Conservation (phyloP, 2,888 invertebrate genomes). For the Ectemnius cavifrons region DNA sequence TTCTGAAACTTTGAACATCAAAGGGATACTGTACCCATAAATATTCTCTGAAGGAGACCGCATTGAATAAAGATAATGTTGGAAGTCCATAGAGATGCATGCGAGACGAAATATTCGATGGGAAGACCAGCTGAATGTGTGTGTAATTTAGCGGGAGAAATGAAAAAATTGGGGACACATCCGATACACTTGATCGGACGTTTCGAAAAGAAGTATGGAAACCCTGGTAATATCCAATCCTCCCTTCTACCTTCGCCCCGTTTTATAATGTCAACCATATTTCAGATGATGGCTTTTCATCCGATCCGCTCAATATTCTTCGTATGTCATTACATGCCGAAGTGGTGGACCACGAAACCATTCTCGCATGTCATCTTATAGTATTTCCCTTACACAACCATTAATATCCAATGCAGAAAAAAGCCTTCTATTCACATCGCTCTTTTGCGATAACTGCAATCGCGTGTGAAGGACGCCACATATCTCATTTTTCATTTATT, state of each 20-base stretch:
- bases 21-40: too few species aligned
- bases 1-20: too few species aligned
- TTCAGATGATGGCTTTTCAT: conserved; percentile 30
- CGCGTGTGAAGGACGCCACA: not conserved
- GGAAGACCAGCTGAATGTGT: conserved; percentile 22
- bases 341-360: conserved; percentile 1
- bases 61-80: too few species aligned
- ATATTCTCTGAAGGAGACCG: too few species aligned
- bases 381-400: not conserved
- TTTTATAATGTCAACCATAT: conserved; percentile 46
- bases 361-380: not conserved
- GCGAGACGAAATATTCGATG: conserved; percentile 1
- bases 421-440: not conserved
- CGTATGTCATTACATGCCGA: conserved; percentile 16
- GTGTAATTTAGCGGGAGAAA: conserved; percentile 11
- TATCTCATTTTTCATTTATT: too few species aligned
- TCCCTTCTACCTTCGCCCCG: conserved; percentile 17
- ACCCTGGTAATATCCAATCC: conserved; percentile 34
- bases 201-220: conserved; percentile 21
- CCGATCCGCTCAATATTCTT: conserved; percentile 25
- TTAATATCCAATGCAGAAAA: not conserved
- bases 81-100: not conserved
- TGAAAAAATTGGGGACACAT: conserved; percentile 7
- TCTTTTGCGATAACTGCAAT: not conserved
- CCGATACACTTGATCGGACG: conserved; percentile 34